A percentile compares a stretch with the other conserved stretches of the same genome.
Evolutionary conservation across 2,797 vertebrate genomes (phyloP).

Genomic region (Pangasius macronema): DNA sequence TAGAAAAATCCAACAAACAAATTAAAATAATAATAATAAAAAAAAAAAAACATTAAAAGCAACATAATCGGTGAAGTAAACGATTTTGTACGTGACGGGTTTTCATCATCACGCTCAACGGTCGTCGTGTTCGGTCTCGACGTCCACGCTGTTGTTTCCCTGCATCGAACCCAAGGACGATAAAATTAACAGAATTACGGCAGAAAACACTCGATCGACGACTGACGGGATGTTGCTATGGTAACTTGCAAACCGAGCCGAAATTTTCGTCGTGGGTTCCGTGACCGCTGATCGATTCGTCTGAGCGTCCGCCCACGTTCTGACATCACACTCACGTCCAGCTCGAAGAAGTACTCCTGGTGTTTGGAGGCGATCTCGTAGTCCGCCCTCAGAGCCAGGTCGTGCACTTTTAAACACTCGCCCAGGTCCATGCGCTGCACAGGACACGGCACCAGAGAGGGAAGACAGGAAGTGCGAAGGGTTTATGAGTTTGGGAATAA

Average conservation of each 20-base stretch:
- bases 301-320: too few relatives aligned
- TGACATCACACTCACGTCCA: constrained; percentile 86
- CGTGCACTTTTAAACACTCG: constrained; percentile 96
- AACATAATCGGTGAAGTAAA: too few relatives aligned
- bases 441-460: background rate
- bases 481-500: background rate
- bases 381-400: constrained; percentile 95
- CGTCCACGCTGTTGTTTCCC: background rate
- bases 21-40: too few relatives aligned
- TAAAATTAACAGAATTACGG: background rate
- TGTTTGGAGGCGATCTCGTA: constrained; percentile 98
- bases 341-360: constrained; percentile 98
- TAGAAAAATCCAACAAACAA: too few relatives aligned
- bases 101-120: background rate
- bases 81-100: background rate
- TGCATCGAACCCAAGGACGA: background rate
- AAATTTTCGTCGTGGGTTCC: background rate
- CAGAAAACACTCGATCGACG: background rate
- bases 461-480: background rate
- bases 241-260: background rate
- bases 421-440: constrained; percentile 97
- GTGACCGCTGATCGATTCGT: background rate
- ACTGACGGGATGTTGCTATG: background rate
- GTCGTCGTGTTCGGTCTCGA: background rate
- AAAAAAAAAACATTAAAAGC: too few relatives aligned